Base-by-base conservation (phyloP, 1,140 invertebrate species). In the Anastrepha obliqua region DNA sequence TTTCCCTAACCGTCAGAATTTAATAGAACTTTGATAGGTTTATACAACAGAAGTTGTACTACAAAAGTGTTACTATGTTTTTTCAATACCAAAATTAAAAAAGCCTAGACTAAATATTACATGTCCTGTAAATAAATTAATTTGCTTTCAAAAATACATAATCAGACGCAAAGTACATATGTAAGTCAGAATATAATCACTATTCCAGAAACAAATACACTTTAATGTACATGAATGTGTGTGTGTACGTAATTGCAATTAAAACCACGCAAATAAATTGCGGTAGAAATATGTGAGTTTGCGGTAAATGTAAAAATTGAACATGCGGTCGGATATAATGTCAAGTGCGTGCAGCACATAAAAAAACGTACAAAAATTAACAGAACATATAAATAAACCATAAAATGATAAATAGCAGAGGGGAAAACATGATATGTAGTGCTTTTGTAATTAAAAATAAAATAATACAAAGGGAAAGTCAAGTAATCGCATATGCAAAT, bases 221-320 rank as follows among this genome's bases (percentile, higher is more conserved):
- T 17, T 62, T 62, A 62, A 62, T 62, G 13, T 17, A 62, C 4
- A n/a, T 62, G 60, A 62, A 62, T n/a, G 11, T 20, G 15, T 55
- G 9, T 20, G 47, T 55, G 44, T 29, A 29, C 1, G 29, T 29
- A 81, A 58, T 55, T n/a, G 47, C 74, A 81, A 81, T 81, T 81
- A 42, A 81, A 81, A 81, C 9, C 47, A 42, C 55, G 74, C 55
- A 81, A 81, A 81, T 58, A 81, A 81, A 81, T 81, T 81, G 74
- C 74, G 74, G 74, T 81, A 13, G 17, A 81, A 81, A 81, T 81
- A 81, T 81, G 74, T 55, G 55, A 81, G 47, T 58, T 81, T 81
- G 74, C 9, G 74, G 74, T 29, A n/a, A 55, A 17, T 81, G 20
- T 13, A 81, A 81, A 55, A 81, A 55, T 81, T 81, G 15, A 81